Evolutionary conservation across 2,797 vertebrate genomes (phyloP), one percentile per base, ranked within the genome.

Genomic region (Oreochromis mossambicus): DNA sequence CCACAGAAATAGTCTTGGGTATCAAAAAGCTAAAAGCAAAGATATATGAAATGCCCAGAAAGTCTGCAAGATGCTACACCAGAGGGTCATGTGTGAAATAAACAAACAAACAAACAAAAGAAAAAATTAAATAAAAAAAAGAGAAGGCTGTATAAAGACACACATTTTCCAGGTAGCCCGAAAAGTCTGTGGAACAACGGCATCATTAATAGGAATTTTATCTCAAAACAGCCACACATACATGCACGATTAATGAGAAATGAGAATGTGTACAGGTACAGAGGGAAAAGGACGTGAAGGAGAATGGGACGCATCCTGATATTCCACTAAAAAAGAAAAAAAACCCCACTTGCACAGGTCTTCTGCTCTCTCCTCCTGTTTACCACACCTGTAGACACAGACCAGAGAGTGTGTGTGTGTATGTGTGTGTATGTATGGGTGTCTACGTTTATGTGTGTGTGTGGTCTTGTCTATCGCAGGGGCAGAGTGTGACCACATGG

Each of bases 131-230:
- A 61, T 3, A 6, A 21, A 36, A 41, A n/a, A 79, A 36, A 50
- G n/a, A 79, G 4, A 14, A 48, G 4, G 7, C n/a, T 61, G 2
- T 17, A 52, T 56, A 36, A 84, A 86, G 32, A 88, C 10, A 88
- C 24, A 79, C 51, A 66, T 58, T 68, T 68, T 8, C 48, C 48
- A 32, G 77, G 76, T 56, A 63, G 32, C 19, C 32, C 3, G 4
- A 63, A 63, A 63, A n/a, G 58, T 63, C 19, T 63, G 32, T 63
- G 58, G 58, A 36, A 63, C 4, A 13, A 63, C 10, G 10, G 58
- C 58, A 63, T 63, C 86, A 88, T 90, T 86, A 87, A 90, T 85
- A 89, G 80, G 80, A 92, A 90, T 90, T 87, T 89, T 83, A 92
- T 91, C 85, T 87, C 36, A 51, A 86, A 84, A 83, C 63, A 87